Evolutionary conservation across 2,113 vertebrate species (phyloP), one percentile per base, ranked within the genome.

Genomic region (Anarrhichthys ocellatus): DNA sequence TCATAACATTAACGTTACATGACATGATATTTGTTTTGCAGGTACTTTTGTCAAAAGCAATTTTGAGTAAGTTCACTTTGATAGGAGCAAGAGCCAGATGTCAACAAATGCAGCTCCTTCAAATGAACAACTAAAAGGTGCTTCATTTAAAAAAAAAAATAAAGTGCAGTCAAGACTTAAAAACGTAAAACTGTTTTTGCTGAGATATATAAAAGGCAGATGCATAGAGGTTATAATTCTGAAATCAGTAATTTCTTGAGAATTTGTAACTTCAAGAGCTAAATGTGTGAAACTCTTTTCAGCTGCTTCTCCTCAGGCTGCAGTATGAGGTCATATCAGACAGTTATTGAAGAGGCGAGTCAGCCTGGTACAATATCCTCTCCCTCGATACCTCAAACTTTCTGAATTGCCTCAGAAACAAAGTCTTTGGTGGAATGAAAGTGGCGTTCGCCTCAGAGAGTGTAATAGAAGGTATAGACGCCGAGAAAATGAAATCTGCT

Each of bases 361-460:
- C 24, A 46, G 22, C 22, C 66, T 48, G 38, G 13, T 48, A 22
- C 34, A 56, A 71, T 7, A 48, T 67, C 38, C 4, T 67, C 50
- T 67, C 36, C 17, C 36, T 22, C 15, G 50, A 67, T 17, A 59
- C 13, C 52, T 59, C 27, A 69, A 61, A 32, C 40, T 59, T 36
- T 69, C 42, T 5, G 36, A 59, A 59, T 17, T 77, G 38, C 54
- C 40, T 58, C 62, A 54, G 24, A 67, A 68, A 52, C n/a, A 58
- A 67, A 38, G 54, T n/a, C 32, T 78, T 40, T 44, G 11, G n/a
- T 62, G 18, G 64, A 75, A 63, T 63, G 13, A 58, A 46, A 63
- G 46, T 63, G 42, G 22, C 13, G 24, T 70, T 63, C 17, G 29
- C 6, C 44, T 67, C 22, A 63, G 8, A 69, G 50, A 44, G 18